Percentiles rank a stretch among this genome's conserved stretches.
Evolutionary conservation across 2,113 vertebrate genomes (phyloP).

Genomic region (Erythrocercus mccallii): DNA sequence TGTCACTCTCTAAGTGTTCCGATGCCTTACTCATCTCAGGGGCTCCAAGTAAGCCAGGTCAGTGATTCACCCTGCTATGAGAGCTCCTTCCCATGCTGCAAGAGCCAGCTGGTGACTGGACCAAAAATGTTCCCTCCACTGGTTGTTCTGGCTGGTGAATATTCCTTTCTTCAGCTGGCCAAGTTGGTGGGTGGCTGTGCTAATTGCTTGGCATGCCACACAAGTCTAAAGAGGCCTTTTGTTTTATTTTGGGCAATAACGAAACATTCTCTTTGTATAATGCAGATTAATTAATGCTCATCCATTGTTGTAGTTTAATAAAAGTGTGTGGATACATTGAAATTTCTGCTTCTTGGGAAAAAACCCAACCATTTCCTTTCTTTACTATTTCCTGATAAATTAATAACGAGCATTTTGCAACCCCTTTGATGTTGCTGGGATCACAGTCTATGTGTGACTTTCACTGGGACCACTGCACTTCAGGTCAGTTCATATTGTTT

Average conservation of each 20-base stretch:
- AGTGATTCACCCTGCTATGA: background rate
- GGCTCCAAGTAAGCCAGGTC: background rate
- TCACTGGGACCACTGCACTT: background rate
- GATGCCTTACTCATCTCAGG: background rate
- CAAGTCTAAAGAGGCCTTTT: background rate
- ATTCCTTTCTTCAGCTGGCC: background rate
- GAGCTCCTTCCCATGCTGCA: background rate
- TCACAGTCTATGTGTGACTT: background rate
- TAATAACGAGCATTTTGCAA: background rate
- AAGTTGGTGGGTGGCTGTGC: background rate
- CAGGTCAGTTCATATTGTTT: background rate
- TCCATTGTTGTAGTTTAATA: background rate
- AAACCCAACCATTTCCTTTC: background rate
- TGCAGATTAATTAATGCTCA: background rate
- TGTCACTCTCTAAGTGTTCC: background rate
- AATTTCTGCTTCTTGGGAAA: background rate
- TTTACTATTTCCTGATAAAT: background rate
- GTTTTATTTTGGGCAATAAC: background rate
- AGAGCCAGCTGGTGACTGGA: background rate
- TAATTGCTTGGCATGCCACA: background rate
- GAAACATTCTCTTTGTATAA: background rate
- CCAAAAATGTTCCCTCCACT: background rate
- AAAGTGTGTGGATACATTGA: background rate
- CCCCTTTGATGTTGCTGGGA: background rate
- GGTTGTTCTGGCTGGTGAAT: background rate